phyloP scores from a whole-genome alignment of 2,888 invertebrate genomes.

The Tryphoninae sp. region DNA sequence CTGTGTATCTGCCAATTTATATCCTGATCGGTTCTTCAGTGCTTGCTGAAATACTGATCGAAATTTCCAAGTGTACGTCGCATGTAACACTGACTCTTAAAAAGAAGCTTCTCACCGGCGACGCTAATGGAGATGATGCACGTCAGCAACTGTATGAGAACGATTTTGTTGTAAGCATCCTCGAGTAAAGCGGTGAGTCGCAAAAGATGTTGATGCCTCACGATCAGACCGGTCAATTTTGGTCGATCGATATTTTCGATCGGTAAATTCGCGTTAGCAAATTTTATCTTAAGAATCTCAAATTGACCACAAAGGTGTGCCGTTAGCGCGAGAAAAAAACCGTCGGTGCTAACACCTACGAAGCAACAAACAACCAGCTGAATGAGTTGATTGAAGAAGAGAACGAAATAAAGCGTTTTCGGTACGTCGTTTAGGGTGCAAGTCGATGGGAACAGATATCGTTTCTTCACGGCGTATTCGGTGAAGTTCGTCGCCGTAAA shows the following conservation, averaged over 20 bases:
- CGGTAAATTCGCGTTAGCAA: neutral
- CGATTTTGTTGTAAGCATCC: slow-evolving; percentile 58
- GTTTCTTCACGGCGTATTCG: slow-evolving; percentile 3
- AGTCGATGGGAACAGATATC: slow-evolving; percentile 22
- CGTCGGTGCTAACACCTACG: slow-evolving; percentile 55
- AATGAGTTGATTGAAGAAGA: slow-evolving; percentile 52
- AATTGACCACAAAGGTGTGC: slow-evolving; percentile 69
- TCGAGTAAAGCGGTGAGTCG: slow-evolving; percentile 54
- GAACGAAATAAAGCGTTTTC: slow-evolving; percentile 34
- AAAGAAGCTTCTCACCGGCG: slow-evolving; percentile 50
- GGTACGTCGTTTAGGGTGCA: slow-evolving; percentile 56
- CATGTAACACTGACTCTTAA: too few relatives aligned
- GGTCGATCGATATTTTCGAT: neutral
- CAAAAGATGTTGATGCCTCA: slow-evolving; percentile 62
- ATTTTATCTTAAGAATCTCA: slow-evolving; percentile 61
- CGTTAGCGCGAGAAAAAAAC: slow-evolving; percentile 63
- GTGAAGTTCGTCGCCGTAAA: slow-evolving; percentile 3
- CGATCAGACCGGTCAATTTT: slow-evolving; percentile 30
- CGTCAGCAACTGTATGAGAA: slow-evolving; percentile 60
- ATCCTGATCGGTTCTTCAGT: too few relatives aligned
- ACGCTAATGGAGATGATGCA: slow-evolving; percentile 55
- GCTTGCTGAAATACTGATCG: too few relatives aligned
- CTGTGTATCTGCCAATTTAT: too few relatives aligned
- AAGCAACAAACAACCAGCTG: slow-evolving; percentile 48
- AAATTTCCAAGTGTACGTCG: too few relatives aligned